These are phyloP conservation scores for Xiphophorus birchmanni DNA, from an alignment of 2,797 vertebrate species.

Conservation along the genomic window DNA sequence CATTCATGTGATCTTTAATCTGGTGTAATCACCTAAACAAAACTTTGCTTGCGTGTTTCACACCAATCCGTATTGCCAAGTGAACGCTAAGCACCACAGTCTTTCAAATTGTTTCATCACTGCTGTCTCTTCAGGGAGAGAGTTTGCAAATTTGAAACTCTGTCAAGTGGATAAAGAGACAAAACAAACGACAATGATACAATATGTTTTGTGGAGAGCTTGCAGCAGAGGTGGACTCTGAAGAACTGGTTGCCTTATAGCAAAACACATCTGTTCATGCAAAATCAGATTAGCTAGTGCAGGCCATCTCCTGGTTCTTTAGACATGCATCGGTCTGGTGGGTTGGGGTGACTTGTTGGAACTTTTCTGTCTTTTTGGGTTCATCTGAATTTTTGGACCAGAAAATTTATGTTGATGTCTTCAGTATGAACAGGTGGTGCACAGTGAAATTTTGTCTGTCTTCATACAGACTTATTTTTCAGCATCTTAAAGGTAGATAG, in stretches of 20 bases:
- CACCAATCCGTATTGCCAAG: conserved; percentile 37
- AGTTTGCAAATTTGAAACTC: conserved; percentile 61
- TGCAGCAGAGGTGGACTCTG: conserved; percentile 48
- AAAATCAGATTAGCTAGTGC: conserved; percentile 31
- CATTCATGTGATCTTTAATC: conserved; percentile 72
- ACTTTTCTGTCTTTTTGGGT: background rate
- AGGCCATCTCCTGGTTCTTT: conserved; percentile 21
- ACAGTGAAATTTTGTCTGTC: conserved; percentile 1
- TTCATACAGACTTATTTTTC: conserved; percentile 9
- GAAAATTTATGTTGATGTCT: background rate
- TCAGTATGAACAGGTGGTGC: conserved; percentile 4
- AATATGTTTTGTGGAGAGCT: conserved; percentile 60
- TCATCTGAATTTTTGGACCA: conserved; percentile 5
- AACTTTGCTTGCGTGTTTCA: conserved; percentile 61
- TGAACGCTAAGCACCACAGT: conserved; percentile 45
- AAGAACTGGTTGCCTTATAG: conserved; percentile 47
- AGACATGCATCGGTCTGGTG: background rate
- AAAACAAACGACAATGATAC: conserved; percentile 71
- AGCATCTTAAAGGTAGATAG: conserved; percentile 3
- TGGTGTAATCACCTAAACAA: conserved; percentile 74
- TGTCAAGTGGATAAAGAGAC: conserved; percentile 76
- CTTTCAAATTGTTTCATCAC: conserved; percentile 76
- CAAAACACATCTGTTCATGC: conserved; percentile 47
- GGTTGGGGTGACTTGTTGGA: background rate
- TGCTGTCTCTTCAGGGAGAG: conserved; percentile 65